A percentile compares a stretch with the other conserved stretches of the same genome.
phyloP scores from a whole-genome alignment of 2,113 vertebrate genomes.

The Mola mola region DNA sequence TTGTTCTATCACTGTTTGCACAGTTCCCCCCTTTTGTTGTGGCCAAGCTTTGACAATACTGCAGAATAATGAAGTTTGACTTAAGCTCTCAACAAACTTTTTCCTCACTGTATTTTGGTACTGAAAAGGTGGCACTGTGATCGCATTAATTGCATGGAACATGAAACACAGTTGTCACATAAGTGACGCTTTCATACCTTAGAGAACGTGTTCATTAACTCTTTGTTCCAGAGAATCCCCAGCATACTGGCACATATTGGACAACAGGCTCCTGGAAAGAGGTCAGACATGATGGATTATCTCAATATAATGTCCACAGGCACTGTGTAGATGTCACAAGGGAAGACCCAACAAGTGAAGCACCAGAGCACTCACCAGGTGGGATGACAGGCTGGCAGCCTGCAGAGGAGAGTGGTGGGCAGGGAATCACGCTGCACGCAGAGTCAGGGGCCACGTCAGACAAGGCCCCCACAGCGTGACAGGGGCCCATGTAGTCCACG shows the following conservation, averaged over 20 bases:
- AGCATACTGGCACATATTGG: constrained; percentile 95
- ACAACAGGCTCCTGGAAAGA: constrained; percentile 90
- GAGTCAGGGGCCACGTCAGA: constrained; percentile 78
- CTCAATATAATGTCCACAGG: not conserved
- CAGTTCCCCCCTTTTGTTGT: too few relatives aligned
- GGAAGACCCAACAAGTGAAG: not conserved
- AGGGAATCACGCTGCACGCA: constrained; percentile 86
- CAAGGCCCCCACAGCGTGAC: constrained; percentile 88
- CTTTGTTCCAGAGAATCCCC: constrained; percentile 92
- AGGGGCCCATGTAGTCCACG: constrained; percentile 87
- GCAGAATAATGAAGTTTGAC: too few relatives aligned
- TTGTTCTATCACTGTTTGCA: too few relatives aligned
- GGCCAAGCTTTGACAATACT: too few relatives aligned
- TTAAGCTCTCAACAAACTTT: too few relatives aligned
- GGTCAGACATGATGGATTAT: constrained; percentile 18
- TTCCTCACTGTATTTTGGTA: too few relatives aligned
- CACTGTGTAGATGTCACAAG: not conserved
- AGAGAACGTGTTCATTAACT: constrained; percentile 92
- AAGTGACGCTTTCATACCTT: constrained; percentile 79
- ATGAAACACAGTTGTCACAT: too few relatives aligned
- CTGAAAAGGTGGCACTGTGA: too few relatives aligned
- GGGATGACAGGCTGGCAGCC: constrained; percentile 89
- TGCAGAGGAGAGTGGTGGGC: constrained; percentile 78
- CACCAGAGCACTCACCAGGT: constrained; percentile 83
- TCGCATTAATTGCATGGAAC: too few relatives aligned